Evolutionary conservation across 2,888 invertebrate species (phyloP).

Genomic region (Eulithis testata): DNA sequence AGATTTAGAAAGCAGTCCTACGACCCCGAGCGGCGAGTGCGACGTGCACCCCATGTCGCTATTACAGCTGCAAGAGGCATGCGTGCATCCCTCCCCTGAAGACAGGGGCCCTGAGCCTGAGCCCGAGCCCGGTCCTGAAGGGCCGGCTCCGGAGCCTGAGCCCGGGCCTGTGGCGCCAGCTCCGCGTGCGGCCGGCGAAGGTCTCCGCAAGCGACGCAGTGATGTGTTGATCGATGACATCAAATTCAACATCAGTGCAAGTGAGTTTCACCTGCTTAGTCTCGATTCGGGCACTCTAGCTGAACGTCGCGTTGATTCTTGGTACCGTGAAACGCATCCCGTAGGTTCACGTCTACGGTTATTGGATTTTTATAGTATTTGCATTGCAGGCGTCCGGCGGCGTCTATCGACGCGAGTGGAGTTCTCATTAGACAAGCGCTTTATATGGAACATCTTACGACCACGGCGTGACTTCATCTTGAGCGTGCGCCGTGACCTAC

Average conservation of each 20-base stretch:
- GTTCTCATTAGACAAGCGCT: slow-evolving; percentile 50
- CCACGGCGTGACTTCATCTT: slow-evolving; percentile 22
- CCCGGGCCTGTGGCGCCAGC: slow-evolving; percentile 28
- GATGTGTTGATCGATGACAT: slow-evolving; percentile 42
- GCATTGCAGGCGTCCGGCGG: background rate
- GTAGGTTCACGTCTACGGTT: too few species aligned
- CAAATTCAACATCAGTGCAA: slow-evolving; percentile 37
- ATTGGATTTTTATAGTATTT: too few species aligned
- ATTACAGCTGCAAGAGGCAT: slow-evolving; percentile 67
- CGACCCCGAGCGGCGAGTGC: slow-evolving; percentile 1
- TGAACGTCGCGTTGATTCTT: too few species aligned
- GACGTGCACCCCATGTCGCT: slow-evolving; percentile 58
- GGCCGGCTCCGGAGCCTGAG: too few species aligned
- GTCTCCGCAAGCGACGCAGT: slow-evolving; percentile 52
- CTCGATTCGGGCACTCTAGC: too few species aligned
- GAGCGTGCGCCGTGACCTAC: slow-evolving; percentile 13
- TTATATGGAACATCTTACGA: slow-evolving; percentile 50
- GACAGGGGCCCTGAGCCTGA: slow-evolving; percentile 55
- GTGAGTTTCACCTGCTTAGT: too few species aligned
- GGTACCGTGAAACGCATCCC: too few species aligned
- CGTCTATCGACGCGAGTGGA: slow-evolving; percentile 41
- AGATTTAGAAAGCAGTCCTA: slow-evolving; percentile 51
- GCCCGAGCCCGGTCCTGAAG: slow-evolving; percentile 24
- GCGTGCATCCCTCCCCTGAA: slow-evolving; percentile 50
- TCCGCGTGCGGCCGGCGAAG: background rate